Percentiles rank a stretch among this genome's conserved stretches.
These are phyloP conservation scores for Protonemura montana DNA, from an alignment of 2,888 invertebrate species.

Conservation along the genomic window DNA sequence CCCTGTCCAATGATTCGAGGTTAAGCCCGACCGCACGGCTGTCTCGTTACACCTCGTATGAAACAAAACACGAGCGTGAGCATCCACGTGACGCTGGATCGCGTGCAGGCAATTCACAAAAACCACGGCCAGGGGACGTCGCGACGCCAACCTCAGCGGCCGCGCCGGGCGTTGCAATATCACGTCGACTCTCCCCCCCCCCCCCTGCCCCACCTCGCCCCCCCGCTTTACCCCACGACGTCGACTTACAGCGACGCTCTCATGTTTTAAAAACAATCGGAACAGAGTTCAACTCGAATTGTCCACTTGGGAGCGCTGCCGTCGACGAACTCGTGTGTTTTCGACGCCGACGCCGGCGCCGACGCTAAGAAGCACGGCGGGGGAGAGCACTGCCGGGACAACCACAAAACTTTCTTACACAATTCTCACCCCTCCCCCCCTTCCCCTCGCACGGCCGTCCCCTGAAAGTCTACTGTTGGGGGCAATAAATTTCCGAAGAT, in stretches of 20 bases:
- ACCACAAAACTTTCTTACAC: slow-evolving; percentile 40
- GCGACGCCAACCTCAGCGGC: neutral
- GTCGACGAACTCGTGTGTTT: slow-evolving; percentile 31
- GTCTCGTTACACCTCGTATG: too few relatives aligned
- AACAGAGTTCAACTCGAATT: slow-evolving; percentile 33
- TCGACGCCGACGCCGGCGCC: slow-evolving; percentile 24
- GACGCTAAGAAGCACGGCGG: neutral
- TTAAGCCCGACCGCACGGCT: neutral
- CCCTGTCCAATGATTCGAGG: neutral
- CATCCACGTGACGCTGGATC: too few relatives aligned
- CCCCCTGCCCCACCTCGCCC: neutral
- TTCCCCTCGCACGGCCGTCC: neutral
- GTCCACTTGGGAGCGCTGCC: slow-evolving; percentile 36
- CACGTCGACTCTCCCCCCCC: neutral
- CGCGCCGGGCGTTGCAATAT: neutral
- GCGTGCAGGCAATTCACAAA: neutral
- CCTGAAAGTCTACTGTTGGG: slow-evolving; percentile 40
- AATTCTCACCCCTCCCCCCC: slow-evolving; percentile 20
- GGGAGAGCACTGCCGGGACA: neutral
- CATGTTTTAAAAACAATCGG: slow-evolving; percentile 41
- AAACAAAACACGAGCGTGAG: too few relatives aligned
- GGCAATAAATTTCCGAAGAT: slow-evolving; percentile 46
- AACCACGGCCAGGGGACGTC: neutral
- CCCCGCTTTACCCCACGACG: neutral
- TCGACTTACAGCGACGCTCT: neutral